Conservation (phyloP, 2,888 invertebrate genomes). For the Exephanes ischioxanthus region DNA sequence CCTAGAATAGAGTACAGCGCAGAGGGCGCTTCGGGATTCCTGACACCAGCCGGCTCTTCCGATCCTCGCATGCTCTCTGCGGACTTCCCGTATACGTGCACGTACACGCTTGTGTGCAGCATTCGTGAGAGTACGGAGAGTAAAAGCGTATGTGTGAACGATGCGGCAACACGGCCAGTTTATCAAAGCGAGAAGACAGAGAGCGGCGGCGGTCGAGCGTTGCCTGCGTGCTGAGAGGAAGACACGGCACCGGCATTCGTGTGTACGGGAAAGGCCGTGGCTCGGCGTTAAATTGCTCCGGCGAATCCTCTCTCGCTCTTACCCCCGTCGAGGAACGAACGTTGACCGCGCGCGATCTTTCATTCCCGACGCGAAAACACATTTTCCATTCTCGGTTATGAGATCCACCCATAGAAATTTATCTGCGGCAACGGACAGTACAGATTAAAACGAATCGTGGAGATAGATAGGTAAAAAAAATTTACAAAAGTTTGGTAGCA, state of each 20-base stretch:
- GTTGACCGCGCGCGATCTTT: constrained; percentile 44
- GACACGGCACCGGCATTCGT: constrained; percentile 67
- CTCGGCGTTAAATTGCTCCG: constrained; percentile 49
- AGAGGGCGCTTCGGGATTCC: constrained; percentile 23
- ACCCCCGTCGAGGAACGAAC: constrained; percentile 31
- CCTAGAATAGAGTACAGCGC: background rate
- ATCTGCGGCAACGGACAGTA: background rate
- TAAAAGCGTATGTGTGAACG: constrained; percentile 28
- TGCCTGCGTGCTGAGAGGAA: constrained; percentile 52
- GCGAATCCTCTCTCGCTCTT: constrained; percentile 8
- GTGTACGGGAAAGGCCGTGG: constrained; percentile 43
- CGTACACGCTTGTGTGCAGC: background rate
- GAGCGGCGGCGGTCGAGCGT: constrained; percentile 33
- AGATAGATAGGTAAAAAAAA: no score
- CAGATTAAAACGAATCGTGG: background rate
- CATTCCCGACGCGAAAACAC: background rate
- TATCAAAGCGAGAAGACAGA: constrained; percentile 45
- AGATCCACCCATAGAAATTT: background rate
- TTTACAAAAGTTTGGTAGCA: no score
- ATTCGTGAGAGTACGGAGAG: background rate
- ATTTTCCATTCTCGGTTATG: background rate
- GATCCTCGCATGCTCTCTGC: constrained; percentile 1
- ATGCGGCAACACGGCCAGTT: constrained; percentile 46
- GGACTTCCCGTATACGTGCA: background rate
- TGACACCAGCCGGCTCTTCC: constrained; percentile 3